phyloP scores from a whole-genome alignment of 2,113 vertebrate genomes.

The Myiagra hebetior region DNA sequence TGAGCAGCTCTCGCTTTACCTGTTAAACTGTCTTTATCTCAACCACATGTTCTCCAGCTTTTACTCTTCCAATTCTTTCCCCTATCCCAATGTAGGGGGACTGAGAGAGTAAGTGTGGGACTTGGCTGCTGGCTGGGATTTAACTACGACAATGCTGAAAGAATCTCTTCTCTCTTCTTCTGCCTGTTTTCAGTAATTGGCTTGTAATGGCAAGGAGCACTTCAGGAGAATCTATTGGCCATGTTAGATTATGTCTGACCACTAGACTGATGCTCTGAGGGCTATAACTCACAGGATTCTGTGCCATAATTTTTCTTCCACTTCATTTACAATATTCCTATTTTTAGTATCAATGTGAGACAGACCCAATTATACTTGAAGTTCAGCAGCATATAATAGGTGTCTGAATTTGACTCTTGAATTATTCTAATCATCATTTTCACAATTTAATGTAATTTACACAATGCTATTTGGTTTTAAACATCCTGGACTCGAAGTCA shows the following conservation, averaged over 20 bases:
- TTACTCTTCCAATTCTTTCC: not conserved
- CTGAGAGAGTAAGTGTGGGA: accelerated
- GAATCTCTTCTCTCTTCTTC: not conserved
- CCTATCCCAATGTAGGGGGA: not conserved
- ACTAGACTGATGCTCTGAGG: conserved; percentile 29
- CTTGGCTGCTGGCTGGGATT: not conserved
- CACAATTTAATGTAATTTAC: conserved; percentile 25
- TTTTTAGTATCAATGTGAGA: conserved; percentile 48
- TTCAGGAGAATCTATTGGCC: conserved; percentile 43
- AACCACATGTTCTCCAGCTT: not conserved
- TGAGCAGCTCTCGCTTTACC: not conserved
- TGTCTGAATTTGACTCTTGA: conserved; percentile 58
- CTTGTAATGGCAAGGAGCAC: not conserved
- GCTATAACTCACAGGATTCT: not conserved
- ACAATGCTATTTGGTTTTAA: conserved; percentile 9
- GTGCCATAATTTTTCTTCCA: conserved; percentile 38
- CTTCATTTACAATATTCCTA: conserved; percentile 53
- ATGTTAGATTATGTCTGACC: conserved; percentile 43
- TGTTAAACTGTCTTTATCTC: not conserved
- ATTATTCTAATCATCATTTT: conserved; percentile 25
- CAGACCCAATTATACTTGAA: conserved; percentile 46
- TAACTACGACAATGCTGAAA: not conserved
- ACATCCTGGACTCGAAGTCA: not conserved
- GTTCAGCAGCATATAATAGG: conserved; percentile 36
- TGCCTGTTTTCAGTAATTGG: not conserved